Base-by-base conservation (phyloP, 2,113 vertebrate genomes). In the Pipra filicauda region DNA sequence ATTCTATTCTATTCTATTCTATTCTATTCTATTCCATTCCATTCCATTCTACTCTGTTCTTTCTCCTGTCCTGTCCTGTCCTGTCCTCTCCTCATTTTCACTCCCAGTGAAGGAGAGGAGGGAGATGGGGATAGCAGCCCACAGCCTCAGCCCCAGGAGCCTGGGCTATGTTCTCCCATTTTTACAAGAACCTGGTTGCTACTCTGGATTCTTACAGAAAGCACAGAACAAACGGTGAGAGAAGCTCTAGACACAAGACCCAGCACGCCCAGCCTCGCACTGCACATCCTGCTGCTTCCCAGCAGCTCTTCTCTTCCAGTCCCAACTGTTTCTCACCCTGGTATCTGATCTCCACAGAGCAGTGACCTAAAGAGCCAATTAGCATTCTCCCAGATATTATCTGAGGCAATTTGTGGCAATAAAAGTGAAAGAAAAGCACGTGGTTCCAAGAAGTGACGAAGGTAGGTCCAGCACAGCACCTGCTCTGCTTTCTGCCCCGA, bases 211-310 rank as follows among this genome's bases (percentile, higher is more conserved):
- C 33, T 37, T 24, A 46, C 19, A 59, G 44, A n/a, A 62, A 51
- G 22, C 5, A 18, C 0, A 72, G 69, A 33, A 48, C 12, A 12
- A 61, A 51, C 0, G 1, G 1, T 23, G 1, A 31, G 48, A 43
- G 19, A 8, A 13, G 1, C 48, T 8, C 0, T 0, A 12, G 65
- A 5, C 20, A 6, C 11, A 8, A 20, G 65, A 7, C 0, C 2
- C 27, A 70, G 52, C 58, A 15, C 0, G 20, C 49, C 33, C 87
- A 41, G 58, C 44, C 78, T 8, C 1, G 22, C 48, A 6, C 33
- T 31, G 2, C 30, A 23, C 27, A n/a, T 11, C 22, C 66, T 6
- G 27, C 49, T 52, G 44, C 2, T 27, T 35, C 5, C 26, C 54
- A 55, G 59, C 59, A 66, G 55, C 41, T 44, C 9, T 6, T 15